These are phyloP conservation scores for Canis aureus DNA, from an alignment of 2,113 vertebrate species.

Conservation along the genomic window DNA sequence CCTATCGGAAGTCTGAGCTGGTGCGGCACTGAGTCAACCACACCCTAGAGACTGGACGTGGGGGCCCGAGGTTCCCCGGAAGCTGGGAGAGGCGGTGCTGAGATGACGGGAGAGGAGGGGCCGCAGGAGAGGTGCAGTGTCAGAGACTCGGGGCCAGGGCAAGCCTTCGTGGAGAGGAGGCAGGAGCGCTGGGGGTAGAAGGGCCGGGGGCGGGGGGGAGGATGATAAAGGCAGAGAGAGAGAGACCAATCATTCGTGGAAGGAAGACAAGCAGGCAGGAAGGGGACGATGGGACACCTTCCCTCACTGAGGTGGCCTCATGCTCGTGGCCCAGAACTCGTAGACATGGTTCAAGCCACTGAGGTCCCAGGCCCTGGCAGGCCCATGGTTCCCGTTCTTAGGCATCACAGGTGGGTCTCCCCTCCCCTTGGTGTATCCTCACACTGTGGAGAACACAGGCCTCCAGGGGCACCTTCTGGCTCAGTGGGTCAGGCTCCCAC, in stretches of 20 bases:
- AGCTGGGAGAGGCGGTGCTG: not conserved
- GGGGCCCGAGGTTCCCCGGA: fast-evolving
- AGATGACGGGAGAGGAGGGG: fast-evolving
- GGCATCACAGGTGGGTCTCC: not conserved
- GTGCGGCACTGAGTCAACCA: not conserved
- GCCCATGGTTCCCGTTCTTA: not conserved
- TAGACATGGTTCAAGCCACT: not conserved
- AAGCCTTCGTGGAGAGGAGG: not conserved
- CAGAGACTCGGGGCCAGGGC: not conserved
- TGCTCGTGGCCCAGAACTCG: not conserved
- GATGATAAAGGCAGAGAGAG: not conserved
- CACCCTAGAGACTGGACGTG: not conserved
- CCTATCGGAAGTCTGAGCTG: not conserved
- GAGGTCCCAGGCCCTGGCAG: not conserved
- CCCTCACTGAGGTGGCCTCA: not conserved
- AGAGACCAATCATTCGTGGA: not conserved
- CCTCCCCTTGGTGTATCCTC: not conserved
- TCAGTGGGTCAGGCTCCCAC: too few species aligned
- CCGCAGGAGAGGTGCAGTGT: fast-evolving
- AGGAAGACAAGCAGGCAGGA: not conserved
- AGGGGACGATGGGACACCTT: not conserved
- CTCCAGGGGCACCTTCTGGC: not conserved
- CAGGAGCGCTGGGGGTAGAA: not conserved
- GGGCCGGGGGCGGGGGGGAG: not conserved
- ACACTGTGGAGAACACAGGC: not conserved